phyloP scores from a whole-genome alignment of 2,888 invertebrate species.

The Achlya flavicornis region DNA sequence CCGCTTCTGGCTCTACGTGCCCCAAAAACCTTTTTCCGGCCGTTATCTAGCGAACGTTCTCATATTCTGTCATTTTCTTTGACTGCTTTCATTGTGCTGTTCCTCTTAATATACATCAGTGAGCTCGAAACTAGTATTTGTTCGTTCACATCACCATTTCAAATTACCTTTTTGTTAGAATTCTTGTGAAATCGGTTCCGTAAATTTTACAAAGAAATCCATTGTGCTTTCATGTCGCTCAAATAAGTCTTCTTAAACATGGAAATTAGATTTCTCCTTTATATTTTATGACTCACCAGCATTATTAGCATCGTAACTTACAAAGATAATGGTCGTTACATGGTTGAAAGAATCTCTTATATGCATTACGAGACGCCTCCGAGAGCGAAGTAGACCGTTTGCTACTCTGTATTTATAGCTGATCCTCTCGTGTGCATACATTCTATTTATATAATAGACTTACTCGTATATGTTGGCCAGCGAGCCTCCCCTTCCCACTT shows the following conservation, averaged over 20 bases:
- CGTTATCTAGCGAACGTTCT: conserved; percentile 38
- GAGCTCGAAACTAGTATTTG: conserved; percentile 37
- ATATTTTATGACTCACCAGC: conserved; percentile 27
- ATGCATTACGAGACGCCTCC: conserved; percentile 41
- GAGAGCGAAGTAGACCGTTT: conserved; percentile 23
- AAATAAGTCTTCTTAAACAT: conserved; percentile 8
- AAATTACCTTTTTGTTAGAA: conserved; percentile 29
- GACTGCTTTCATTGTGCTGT: conserved; percentile 39
- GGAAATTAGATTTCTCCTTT: conserved; percentile 22
- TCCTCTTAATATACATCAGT: conserved; percentile 40
- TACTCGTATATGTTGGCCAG: conserved; percentile 29
- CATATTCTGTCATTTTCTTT: conserved; percentile 44
- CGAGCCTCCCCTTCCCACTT: conserved; percentile 41
- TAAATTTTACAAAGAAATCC: conserved; percentile 9
- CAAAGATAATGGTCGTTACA: conserved; percentile 46
- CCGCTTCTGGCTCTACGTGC: conserved; percentile 35
- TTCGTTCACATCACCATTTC: conserved; percentile 35
- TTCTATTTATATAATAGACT: conserved; percentile 49
- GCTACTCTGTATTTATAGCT: conserved; percentile 39
- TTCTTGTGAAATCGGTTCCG: conserved; percentile 15
- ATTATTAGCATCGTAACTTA: conserved; percentile 44
- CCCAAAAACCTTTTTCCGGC: conserved; percentile 41
- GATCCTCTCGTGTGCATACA: conserved; percentile 37
- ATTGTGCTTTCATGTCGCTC: conserved; percentile 6
- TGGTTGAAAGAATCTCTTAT: conserved; percentile 42